Evolutionary conservation across 53 echinoderm and acorn worm genomes (phyloP), one percentile per base, ranked within the genome.

Genomic region (Echinarachnius parma): DNA sequence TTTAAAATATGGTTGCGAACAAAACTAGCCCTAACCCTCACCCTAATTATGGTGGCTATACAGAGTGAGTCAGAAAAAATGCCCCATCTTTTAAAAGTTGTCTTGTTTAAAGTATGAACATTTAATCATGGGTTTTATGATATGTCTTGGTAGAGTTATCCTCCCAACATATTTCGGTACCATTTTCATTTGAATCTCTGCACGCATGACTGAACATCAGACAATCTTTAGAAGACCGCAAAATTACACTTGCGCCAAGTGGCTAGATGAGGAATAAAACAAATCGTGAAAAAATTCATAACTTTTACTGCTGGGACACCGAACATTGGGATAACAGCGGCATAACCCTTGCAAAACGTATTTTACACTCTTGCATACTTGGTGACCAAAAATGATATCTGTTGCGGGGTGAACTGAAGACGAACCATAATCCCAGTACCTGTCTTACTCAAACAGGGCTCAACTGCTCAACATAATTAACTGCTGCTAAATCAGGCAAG

Each of bases 1-100:
- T n/a, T n/a, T n/a, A n/a, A n/a, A n/a, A n/a, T n/a, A n/a, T n/a
- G n/a, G n/a, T n/a, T n/a, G n/a, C n/a, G n/a, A n/a, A n/a, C n/a
- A n/a, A n/a, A n/a, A n/a, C n/a, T n/a, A n/a, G n/a, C n/a, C n/a
- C n/a, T n/a, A n/a, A n/a, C n/a, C n/a, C n/a, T n/a, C n/a, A n/a
- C n/a, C n/a, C n/a, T n/a, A n/a, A n/a, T n/a, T n/a, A n/a, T n/a
- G n/a, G n/a, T n/a, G n/a, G n/a, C n/a, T n/a, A 39, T 13, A 39
- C 42, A 39, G 42, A 39, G 42, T 39, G 42, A 39, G 42, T 39
- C 42, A 39, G 42, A 39, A 39, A 39, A 39, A 39, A 39, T 39
- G 42, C 13, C 42, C 13, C 42, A 13, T 7, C 42, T 9, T 39
- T 39, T 39, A 13, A 39, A 39, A n/a, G n/a, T n/a, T n/a, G 42